phyloP scores from a whole-genome alignment of 2,888 invertebrate genomes.

The Resseliella maxima region DNA sequence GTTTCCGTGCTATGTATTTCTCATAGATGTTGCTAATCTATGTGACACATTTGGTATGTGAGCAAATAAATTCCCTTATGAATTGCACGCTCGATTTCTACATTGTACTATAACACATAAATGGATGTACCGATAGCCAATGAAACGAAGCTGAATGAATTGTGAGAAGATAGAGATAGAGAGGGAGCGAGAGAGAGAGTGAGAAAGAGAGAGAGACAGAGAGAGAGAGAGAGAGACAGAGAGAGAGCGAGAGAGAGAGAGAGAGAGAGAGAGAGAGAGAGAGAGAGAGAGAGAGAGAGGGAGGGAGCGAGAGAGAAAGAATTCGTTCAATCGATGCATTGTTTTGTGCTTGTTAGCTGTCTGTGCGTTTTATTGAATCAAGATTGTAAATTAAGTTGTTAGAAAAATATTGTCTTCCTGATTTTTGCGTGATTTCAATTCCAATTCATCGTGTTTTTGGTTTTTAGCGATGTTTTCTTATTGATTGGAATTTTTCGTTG shows the following conservation, averaged over 20 bases:
- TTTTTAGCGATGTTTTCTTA: neutral
- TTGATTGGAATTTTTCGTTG: neutral
- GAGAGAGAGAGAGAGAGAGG: neutral
- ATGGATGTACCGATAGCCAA: neutral
- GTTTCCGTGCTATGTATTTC: neutral
- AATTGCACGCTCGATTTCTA: neutral
- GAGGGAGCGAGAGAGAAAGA: neutral
- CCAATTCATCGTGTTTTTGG: neutral
- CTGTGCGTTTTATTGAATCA: conserved; percentile 37
- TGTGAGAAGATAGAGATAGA: neutral
- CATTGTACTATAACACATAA: neutral
- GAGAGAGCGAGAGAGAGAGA: neutral
- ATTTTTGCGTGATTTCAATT: conserved; percentile 31
- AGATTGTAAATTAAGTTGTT: conserved; percentile 48
- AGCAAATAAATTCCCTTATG: neutral
- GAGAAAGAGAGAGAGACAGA: neutral
- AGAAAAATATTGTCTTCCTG: neutral
- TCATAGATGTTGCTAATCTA: neutral
- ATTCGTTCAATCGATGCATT: neutral
- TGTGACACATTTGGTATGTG: conserved; percentile 28
- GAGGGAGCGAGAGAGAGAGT: neutral
- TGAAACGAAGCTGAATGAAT: neutral
- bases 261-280: neutral
- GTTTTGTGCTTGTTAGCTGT: conserved; percentile 4
- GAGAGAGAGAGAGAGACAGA: neutral